These are phyloP conservation scores for Torymus auratus DNA, from an alignment of 2,888 invertebrate species.

Conservation along the genomic window DNA sequence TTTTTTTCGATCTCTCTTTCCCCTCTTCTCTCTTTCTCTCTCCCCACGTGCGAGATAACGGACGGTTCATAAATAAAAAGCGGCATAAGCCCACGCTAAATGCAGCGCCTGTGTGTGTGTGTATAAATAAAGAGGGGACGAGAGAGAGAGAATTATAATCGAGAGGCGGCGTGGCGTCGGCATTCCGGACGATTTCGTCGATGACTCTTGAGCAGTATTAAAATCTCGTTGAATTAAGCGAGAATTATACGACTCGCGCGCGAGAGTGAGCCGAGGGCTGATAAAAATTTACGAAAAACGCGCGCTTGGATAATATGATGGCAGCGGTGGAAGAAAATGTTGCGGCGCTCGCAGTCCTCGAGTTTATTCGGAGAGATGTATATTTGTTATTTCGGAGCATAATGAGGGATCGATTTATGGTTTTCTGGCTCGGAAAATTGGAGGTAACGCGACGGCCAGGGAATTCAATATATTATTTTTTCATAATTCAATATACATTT, in stretches of 20 bases:
- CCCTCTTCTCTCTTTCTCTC: neutral
- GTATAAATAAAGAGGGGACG: neutral
- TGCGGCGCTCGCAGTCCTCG: neutral
- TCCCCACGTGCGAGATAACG: conserved; percentile 41
- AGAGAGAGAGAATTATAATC: conserved; percentile 40
- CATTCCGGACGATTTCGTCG: conserved; percentile 56
- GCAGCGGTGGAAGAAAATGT: neutral
- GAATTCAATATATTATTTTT: no score
- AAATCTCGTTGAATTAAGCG: conserved; percentile 57
- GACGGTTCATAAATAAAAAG: conserved; percentile 56
- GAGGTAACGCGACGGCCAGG: no score
- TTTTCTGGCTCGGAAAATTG: no score
- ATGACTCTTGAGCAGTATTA: conserved; percentile 57
- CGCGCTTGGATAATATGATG: neutral
- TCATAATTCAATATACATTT: no score
- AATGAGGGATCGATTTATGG: no score
- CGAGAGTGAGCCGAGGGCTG: neutral
- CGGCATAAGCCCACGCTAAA: conserved; percentile 54
- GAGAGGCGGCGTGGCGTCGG: conserved; percentile 5
- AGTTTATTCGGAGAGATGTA: no score
- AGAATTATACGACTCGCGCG: conserved; percentile 42
- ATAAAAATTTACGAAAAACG: conserved; percentile 32
- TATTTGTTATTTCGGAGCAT: no score
- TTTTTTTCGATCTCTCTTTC: conserved; percentile 39
- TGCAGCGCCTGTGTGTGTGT: conserved; percentile 4